phyloP scores from a whole-genome alignment of 2,888 invertebrate species.

The Icerya purchasi region DNA sequence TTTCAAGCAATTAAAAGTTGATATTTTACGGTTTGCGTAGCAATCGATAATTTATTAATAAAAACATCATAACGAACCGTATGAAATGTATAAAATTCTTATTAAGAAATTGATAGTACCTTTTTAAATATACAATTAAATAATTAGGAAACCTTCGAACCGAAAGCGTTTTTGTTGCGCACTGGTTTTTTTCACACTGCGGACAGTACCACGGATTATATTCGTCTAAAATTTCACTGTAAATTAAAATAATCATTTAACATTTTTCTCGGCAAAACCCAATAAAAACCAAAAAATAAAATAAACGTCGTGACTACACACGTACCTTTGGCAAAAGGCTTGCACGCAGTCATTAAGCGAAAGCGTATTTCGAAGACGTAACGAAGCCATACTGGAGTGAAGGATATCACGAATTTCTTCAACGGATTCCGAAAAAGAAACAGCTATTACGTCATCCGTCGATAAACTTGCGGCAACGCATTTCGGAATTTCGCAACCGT shows the following conservation, averaged over 20 bases:
- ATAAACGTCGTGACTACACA: not conserved
- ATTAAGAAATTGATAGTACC: constrained; percentile 22
- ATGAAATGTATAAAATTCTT: too few species aligned
- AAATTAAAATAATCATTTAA: constrained; percentile 16
- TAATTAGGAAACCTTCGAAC: constrained; percentile 40
- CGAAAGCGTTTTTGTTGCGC: constrained; percentile 39
- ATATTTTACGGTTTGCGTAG: too few species aligned
- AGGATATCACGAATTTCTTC: constrained; percentile 26
- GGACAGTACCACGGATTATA: constrained; percentile 45
- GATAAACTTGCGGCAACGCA: constrained; percentile 30
- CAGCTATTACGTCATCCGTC: constrained; percentile 33
- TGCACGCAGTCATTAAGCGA: constrained; percentile 38
- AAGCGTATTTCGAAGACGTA: constrained; percentile 30
- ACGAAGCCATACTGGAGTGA: constrained; percentile 29
- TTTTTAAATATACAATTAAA: constrained; percentile 39
- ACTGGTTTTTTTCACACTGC: constrained; percentile 35
- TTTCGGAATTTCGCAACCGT: constrained; percentile 32
- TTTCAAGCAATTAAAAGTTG: too few species aligned
- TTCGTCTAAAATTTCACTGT: constrained; percentile 38
- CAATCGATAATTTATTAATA: too few species aligned
- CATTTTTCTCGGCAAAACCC: not conserved
- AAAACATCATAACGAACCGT: too few species aligned
- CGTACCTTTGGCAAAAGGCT: constrained; percentile 36
- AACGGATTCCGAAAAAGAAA: constrained; percentile 26
- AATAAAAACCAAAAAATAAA: not conserved